Evolutionary conservation across 2,797 vertebrate species (phyloP).

Genomic region (Galago senegalensis): DNA sequence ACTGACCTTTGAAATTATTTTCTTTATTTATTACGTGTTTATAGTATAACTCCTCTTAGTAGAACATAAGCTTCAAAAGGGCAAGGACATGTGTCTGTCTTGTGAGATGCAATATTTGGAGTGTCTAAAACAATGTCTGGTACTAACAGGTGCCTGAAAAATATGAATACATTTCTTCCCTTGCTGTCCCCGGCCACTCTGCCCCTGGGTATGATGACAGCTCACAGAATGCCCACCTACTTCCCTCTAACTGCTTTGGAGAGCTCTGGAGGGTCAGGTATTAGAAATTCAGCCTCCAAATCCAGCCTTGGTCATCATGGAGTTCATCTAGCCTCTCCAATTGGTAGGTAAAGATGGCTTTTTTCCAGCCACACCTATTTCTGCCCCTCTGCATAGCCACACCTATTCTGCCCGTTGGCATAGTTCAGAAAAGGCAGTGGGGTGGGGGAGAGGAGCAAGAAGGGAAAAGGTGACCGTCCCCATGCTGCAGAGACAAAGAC

Average conservation of each 20-base stretch:
- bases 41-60: constrained; percentile 2
- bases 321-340: not conserved
- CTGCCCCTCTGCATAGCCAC: not conserved
- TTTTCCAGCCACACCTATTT: not conserved
- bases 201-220: not conserved
- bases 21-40: constrained; percentile 53
- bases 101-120: not conserved
- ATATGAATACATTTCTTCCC: constrained; percentile 4
- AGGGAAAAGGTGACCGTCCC: not conserved
- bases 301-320: not conserved
- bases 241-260: constrained; percentile 7
- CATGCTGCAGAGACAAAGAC: not conserved
- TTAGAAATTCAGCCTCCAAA: constrained; percentile 46
- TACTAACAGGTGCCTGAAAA: not conserved
- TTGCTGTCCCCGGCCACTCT: not conserved
- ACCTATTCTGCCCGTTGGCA: not conserved
- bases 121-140: not conserved
- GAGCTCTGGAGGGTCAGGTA: not conserved
- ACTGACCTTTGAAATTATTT: constrained; percentile 52
- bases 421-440: not conserved
- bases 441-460: not conserved
- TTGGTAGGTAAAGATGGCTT: not conserved
- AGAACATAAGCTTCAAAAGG: constrained; percentile 24
- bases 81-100: not conserved
- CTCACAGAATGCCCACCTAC: not conserved